Evolutionary conservation across 2,797 vertebrate species (phyloP).

Genomic region (Holocentrus rufus): DNA sequence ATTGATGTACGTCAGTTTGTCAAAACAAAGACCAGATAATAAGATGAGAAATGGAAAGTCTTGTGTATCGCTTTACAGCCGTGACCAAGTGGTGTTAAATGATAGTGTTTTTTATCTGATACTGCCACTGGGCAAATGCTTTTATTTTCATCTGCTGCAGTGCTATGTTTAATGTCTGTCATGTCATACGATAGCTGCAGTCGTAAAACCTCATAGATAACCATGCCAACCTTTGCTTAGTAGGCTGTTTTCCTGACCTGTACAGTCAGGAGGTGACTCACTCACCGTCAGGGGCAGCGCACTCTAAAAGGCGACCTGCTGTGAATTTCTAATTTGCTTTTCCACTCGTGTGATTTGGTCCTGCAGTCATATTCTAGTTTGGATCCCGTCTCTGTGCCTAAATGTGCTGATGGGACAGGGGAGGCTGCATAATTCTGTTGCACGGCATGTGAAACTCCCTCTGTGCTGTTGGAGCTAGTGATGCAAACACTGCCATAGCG

Average conservation of each 20-base stretch:
- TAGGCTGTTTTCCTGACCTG: slow-evolving; percentile 72
- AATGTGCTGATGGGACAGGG: slow-evolving; percentile 61
- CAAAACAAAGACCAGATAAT: slow-evolving; percentile 51
- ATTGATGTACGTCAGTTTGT: slow-evolving; percentile 61
- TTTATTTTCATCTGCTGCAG: slow-evolving; percentile 60
- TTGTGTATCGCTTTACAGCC: slow-evolving; percentile 49
- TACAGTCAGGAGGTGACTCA: slow-evolving; percentile 71
- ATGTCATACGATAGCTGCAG: slow-evolving; percentile 68
- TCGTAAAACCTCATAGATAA: slow-evolving; percentile 69
- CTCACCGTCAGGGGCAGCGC: slow-evolving; percentile 57
- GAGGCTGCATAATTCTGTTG: slow-evolving; percentile 66
- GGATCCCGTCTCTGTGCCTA: slow-evolving; percentile 50
- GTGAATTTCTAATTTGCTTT: slow-evolving; percentile 76
- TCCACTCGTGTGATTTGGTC: slow-evolving; percentile 61
- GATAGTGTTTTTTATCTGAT: slow-evolving; percentile 38
- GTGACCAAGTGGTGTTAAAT: slow-evolving; percentile 40
- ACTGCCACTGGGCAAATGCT: slow-evolving; percentile 31
- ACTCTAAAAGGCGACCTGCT: slow-evolving; percentile 70
- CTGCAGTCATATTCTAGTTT: slow-evolving; percentile 60
- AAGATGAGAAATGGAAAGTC: slow-evolving; percentile 50
- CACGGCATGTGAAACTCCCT: slow-evolving; percentile 67
- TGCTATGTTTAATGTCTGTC: slow-evolving; percentile 64
- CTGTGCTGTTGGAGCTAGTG: slow-evolving; percentile 63
- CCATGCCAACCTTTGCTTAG: slow-evolving; percentile 70
- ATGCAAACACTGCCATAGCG: slow-evolving; percentile 64